Base-by-base conservation (phyloP, 2,888 invertebrate species). In the Eudasyphora cyanicolor region DNA sequence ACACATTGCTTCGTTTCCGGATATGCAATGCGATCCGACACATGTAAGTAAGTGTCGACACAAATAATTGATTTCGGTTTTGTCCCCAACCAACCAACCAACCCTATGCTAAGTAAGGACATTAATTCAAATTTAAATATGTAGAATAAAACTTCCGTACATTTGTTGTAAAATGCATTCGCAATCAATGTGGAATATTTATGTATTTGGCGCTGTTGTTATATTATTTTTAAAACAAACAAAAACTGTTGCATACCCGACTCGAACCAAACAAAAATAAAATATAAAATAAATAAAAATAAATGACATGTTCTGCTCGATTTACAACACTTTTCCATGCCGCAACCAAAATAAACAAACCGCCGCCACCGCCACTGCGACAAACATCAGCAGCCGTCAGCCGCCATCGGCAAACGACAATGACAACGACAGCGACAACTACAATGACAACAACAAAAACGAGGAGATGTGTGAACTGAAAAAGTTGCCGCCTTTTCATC, bases 321-420 rank as follows among this genome's bases (percentile, higher is more conserved):
- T 90, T 90, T 88, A 90, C 87, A 88, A 85, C 88, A 89, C 90
- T 89, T 90, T 91, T 91, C 88, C 89, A 91, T 89, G 89, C 87
- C 89, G 86, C 84, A 82, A 67, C 73, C 64, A 71, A 81, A 84
- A 81, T 71, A 79, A 84, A 78, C 71, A 81, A 57, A 76, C 62
- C 17, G 49, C 60, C 24, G 49, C 24, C 54, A 76, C 54, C 60
- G 69, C 79, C 32, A 29, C 54, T 54, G 27, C 60, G 38, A 74
- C 49, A 60, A 81, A 71, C 76, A 75, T 54, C 74, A 67, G 38
- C 29, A 54, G 8, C 54, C 21, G 54, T 67, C 74, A 62, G 74
- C 35, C 75, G 64, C 73, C 64, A 62, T 60, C 51, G 35, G 10
- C n/a, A 69, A 67, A 35, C 27, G 24, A 21, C 76, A 51, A 27